Conservation (phyloP, 1,140 invertebrate species). For the Cephus cinctus region DNA sequence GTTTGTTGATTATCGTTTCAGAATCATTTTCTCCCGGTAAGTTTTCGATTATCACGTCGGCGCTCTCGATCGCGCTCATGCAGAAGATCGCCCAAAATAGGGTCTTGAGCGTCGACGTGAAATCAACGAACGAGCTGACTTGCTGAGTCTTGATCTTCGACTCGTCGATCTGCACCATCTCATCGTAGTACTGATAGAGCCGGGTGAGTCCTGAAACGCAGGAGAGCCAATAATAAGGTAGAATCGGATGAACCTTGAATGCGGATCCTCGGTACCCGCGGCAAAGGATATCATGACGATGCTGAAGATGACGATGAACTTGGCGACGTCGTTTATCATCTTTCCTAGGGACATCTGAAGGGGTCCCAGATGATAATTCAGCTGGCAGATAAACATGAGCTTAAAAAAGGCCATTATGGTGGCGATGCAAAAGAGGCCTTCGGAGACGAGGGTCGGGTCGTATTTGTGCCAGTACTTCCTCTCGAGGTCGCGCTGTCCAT, state of each 20-base stretch:
- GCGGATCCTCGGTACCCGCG: too few species aligned
- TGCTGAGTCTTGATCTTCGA: constrained; percentile 46
- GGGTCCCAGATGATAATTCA: constrained; percentile 62
- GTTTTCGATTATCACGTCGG: constrained; percentile 64
- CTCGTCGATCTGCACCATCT: constrained; percentile 60
- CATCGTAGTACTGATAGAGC: constrained; percentile 62
- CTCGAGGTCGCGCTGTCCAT: constrained; percentile 53
- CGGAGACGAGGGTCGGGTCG: constrained; percentile 70
- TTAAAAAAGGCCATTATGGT: constrained; percentile 70
- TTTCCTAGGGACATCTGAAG: constrained; percentile 61
- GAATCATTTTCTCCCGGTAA: constrained; percentile 51
- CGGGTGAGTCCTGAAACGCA: constrained; percentile 33
- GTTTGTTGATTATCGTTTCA: constrained; percentile 55
- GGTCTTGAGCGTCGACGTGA: constrained; percentile 64
- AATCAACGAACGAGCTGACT: constrained; percentile 58
- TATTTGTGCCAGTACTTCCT: constrained; percentile 69
- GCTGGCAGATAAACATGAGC: constrained; percentile 59
- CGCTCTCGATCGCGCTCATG: constrained; percentile 66
- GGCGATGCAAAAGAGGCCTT: constrained; percentile 71
- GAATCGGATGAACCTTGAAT: constrained; percentile 15
- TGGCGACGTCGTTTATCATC: constrained; percentile 60
- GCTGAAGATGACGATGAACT: constrained; percentile 58
- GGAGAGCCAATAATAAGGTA: not conserved
- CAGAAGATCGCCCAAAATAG: constrained; percentile 78
- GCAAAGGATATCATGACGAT: constrained; percentile 60